Percentiles rank a stretch among this genome's conserved stretches.
These are phyloP conservation scores for Eumerus sabulonum DNA, from an alignment of 2,888 invertebrate genomes.

Conservation along the genomic window DNA sequence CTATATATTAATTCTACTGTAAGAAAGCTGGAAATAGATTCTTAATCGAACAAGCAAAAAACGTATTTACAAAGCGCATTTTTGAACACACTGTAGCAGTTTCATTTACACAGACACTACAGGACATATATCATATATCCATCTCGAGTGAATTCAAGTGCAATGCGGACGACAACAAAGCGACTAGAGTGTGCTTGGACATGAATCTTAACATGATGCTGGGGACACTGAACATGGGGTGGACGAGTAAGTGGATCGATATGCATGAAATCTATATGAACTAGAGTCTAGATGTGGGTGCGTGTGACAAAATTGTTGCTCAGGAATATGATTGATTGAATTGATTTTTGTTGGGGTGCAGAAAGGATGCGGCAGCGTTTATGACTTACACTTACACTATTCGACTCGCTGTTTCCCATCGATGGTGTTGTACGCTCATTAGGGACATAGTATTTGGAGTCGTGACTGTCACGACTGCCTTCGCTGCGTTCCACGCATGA, in stretches of 20 bases:
- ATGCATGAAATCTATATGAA: conserved; percentile 4
- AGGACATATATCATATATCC: too few relatives aligned
- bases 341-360: conserved; percentile 38
- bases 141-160: too few relatives aligned
- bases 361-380: conserved; percentile 44
- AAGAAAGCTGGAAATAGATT: too few relatives aligned
- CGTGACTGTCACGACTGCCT: conserved; percentile 77
- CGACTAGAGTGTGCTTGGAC: too few relatives aligned
- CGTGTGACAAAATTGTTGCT: conserved; percentile 48
- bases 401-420: conserved; percentile 57
- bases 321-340: conserved; percentile 35
- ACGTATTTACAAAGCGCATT: too few relatives aligned
- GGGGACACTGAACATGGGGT: conserved; percentile 50
- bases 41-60: too few relatives aligned
- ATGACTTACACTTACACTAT: conserved; percentile 69
- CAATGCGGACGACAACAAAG: too few relatives aligned
- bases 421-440: conserved; percentile 34
- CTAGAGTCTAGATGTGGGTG: conserved; percentile 31
- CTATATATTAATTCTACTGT: too few relatives aligned
- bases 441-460: conserved; percentile 71
- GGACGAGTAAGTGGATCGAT: conserved; percentile 27
- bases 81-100: too few relatives aligned
- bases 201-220: conserved; percentile 19
- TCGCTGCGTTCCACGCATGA: conserved; percentile 77
- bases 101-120: conserved; percentile 2